Evolutionary conservation across 2,797 vertebrate genomes (phyloP).

Genomic region (Danio aesculapii): DNA sequence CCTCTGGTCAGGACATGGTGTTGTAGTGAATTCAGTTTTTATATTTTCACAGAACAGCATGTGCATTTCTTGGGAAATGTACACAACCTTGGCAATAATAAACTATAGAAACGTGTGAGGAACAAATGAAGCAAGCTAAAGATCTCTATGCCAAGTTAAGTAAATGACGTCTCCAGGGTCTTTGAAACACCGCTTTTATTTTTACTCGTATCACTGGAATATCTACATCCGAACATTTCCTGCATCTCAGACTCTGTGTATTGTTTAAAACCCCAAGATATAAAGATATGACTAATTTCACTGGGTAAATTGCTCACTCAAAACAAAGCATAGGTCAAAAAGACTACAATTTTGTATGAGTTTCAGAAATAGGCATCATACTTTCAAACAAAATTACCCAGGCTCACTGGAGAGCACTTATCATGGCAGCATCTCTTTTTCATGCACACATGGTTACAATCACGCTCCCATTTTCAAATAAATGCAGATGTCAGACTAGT

Average conservation of each 20-base stretch:
- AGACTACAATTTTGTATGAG: neutral
- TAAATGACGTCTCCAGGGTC: slow-evolving; percentile 6
- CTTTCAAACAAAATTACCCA: neutral
- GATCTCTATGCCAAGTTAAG: slow-evolving; percentile 9
- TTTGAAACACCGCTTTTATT: slow-evolving; percentile 7
- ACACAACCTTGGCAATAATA: neutral
- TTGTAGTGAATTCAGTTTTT: neutral
- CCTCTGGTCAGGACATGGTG: no score
- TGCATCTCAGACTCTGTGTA: neutral
- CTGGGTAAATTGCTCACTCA: neutral
- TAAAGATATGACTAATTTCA: neutral
- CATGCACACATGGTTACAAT: slow-evolving; percentile 58
- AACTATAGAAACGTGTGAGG: neutral
- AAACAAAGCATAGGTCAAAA: neutral
- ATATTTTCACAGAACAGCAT: slow-evolving; percentile 16
- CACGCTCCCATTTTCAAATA: slow-evolving; percentile 43
- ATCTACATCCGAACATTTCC: neutral
- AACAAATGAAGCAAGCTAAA: neutral
- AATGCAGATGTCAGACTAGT: slow-evolving; percentile 46
- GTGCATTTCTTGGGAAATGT: neutral
- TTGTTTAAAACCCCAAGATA: neutral
- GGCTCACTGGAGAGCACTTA: slow-evolving; percentile 29
- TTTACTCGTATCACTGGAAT: slow-evolving; percentile 3
- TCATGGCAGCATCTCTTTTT: slow-evolving; percentile 49
- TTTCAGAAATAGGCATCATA: neutral